Evolutionary conservation across 1,140 invertebrate genomes (phyloP), one percentile per base, ranked within the genome.

Genomic region (Cotesia chilonis): DNA sequence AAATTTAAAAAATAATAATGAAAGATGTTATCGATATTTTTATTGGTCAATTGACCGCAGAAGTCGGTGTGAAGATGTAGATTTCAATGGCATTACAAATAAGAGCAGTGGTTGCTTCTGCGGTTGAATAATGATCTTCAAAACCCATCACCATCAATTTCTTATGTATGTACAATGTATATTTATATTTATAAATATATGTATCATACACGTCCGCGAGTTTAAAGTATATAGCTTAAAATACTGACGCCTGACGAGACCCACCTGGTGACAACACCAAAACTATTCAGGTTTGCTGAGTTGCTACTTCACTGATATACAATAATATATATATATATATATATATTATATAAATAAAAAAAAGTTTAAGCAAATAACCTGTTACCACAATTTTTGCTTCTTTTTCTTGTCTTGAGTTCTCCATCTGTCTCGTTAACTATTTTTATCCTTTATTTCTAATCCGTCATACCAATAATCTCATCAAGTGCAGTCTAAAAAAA

Each of bases 351-450:
- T n/a, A 60, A 70, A 36, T 38, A 55, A 70, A 47, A 57, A 60
- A 60, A 57, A 70, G 68, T 57, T 65, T 77, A 74, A 76, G 70
- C 71, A 76, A 78, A 78, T 78, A 78, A 78, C 75, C 77, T 78
- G 77, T 78, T 78, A 75, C 73, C 59, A 61, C 14, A 35, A 35
- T 20, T 28, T 12, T 20, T 61, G 14, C 73, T 78, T 70, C 60
- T 59, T 47, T 59, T 63, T n/a, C 68, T 70, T 60, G 60, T 64
- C 60, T 57, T 47, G 41, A 9, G 6, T 47, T 47, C 41, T 47
- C 41, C 71, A 74, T 71, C 73, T 76, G 68, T 74, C 72, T 77
- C 71, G 72, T 77, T 77, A 76, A 51, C 28, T 57, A 17, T 17
- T 57, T 14, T 57, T 20, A 12, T 12, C 41, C 28, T 37, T 17